Percentiles rank a stretch among this genome's conserved stretches.
Evolutionary conservation across 2,888 invertebrate genomes (phyloP).

Genomic region (Pseudococcus jackbeardsleyi): DNA sequence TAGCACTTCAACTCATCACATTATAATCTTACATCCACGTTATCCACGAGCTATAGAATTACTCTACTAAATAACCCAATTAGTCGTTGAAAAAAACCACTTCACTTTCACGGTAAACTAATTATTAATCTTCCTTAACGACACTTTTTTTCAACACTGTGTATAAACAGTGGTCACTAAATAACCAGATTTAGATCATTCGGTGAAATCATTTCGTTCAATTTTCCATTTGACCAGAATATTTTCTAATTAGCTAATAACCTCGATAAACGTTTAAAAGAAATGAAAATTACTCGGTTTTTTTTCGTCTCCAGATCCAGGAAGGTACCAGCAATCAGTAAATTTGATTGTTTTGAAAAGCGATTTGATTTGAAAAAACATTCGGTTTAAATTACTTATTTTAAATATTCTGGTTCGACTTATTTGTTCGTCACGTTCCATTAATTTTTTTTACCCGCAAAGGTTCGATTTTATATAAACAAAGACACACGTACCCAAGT

Average conservation of each 20-base stretch:
- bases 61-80: conserved; percentile 14
- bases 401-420: neutral
- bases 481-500: neutral
- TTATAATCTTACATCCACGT: conserved; percentile 12
- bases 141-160: neutral
- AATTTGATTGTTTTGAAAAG: neutral
- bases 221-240: neutral
- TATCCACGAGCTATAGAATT: conserved; percentile 17
- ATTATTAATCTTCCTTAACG: conserved; percentile 28
- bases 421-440: conserved; percentile 1
- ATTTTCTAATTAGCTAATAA: neutral
- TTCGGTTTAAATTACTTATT: neutral
- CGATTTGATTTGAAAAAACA: neutral
- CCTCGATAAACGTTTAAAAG: neutral
- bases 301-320: neutral
- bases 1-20: conserved; percentile 7
- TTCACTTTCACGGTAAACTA: conserved; percentile 14
- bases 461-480: neutral
- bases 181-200: conserved; percentile 10
- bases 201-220: conserved; percentile 7
- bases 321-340: neutral
- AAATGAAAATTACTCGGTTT: neutral
- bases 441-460: neutral
- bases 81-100: neutral
- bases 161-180: neutral